phyloP scores from a whole-genome alignment of 2,113 vertebrate species.

The Athene cunicularia region DNA sequence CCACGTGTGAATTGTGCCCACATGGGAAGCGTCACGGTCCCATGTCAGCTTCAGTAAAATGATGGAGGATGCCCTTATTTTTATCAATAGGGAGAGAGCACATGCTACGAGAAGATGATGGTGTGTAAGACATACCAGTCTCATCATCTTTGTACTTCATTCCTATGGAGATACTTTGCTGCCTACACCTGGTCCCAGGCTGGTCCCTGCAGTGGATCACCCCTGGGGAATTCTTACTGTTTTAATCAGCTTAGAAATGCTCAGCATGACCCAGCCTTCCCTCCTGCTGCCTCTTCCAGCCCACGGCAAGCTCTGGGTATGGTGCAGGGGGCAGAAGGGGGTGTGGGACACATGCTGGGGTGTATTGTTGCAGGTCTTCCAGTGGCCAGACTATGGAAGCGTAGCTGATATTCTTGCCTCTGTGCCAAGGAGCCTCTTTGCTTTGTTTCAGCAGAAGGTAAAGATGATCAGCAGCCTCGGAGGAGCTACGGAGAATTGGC shows the following conservation, averaged over 20 bases:
- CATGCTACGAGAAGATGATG: too few species aligned
- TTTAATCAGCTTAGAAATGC: not conserved
- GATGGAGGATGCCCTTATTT: not conserved
- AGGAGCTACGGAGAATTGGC: not conserved
- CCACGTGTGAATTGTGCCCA: not conserved
- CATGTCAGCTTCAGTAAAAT: not conserved
- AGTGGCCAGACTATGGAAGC: rapidly evolving
- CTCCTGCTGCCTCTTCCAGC: not conserved
- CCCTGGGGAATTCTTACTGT: not conserved
- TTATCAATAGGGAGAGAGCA: not conserved
- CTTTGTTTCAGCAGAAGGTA: not conserved
- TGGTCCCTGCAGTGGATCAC: not conserved
- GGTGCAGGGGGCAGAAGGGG: not conserved
- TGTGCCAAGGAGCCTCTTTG: not conserved
- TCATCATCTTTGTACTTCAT: not conserved
- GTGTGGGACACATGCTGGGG: rapidly evolving
- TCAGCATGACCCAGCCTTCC: not conserved
- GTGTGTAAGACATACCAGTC: not conserved
- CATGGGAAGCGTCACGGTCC: not conserved
- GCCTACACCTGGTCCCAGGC: not conserved
- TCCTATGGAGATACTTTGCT: not conserved
- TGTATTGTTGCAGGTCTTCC: not conserved
- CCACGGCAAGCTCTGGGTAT: rapidly evolving
- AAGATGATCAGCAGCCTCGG: not conserved
- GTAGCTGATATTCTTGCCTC: not conserved